phyloP scores from a whole-genome alignment of 2,888 invertebrate genomes.

The Aporophyla lueneburgensis region DNA sequence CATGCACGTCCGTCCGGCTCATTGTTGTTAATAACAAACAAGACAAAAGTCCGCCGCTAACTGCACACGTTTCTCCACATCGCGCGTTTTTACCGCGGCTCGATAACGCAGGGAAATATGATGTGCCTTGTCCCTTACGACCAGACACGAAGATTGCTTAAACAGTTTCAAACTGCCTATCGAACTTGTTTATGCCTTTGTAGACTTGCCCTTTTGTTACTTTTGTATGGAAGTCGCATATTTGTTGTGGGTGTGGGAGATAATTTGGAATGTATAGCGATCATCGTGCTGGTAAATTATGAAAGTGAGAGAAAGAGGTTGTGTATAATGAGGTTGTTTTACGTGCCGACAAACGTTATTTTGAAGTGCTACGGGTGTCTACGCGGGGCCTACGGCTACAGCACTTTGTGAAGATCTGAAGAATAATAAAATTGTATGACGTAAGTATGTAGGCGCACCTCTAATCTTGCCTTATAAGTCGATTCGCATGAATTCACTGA shows the following conservation, averaged over 20 bases:
- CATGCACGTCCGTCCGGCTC: constrained; percentile 73
- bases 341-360: constrained; percentile 47
- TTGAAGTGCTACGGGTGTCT: background rate
- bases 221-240: constrained; percentile 53
- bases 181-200: constrained; percentile 66
- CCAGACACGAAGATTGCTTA: constrained; percentile 67
- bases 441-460: background rate
- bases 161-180: constrained; percentile 69
- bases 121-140: constrained; percentile 65
- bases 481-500: too few relatives aligned
- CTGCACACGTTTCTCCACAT: constrained; percentile 79
- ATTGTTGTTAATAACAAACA: constrained; percentile 89
- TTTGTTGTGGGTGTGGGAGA: constrained; percentile 41
- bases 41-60: constrained; percentile 85
- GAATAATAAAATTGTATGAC: constrained; percentile 3
- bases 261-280: constrained; percentile 18
- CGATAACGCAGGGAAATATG: constrained; percentile 74
- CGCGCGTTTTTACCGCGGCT: constrained; percentile 71
- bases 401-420: background rate
- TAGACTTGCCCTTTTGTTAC: constrained; percentile 50
- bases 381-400: constrained; percentile 7
- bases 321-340: constrained; percentile 40
- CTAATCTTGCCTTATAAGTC: background rate
- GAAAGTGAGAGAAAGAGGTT: constrained; percentile 20
- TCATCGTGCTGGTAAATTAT: constrained; percentile 8